Base-by-base conservation (phyloP, 2,888 invertebrate species). In the Leucophora obtusa region DNA sequence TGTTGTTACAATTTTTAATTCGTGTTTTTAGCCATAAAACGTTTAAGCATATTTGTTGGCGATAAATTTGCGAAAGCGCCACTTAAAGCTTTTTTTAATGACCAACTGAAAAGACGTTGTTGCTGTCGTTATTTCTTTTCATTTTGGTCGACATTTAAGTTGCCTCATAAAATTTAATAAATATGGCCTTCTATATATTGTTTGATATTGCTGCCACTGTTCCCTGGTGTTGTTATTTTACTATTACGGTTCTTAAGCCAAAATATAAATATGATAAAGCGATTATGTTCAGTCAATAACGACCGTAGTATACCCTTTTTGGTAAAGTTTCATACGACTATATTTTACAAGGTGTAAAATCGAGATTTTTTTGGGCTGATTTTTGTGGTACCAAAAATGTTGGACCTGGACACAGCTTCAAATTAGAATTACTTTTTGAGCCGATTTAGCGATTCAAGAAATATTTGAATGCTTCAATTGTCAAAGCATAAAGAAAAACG, bases 41-140 rank as follows among this genome's bases (percentile, higher is more conserved):
- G 76, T 80, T 80, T 80, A 76, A 80, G 63, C 80, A 65, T 76
- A 76, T 80, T 80, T 80, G 76, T 76, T 69, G 80, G 72, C 76
- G 76, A 80, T 80, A 80, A 80, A 80, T 80, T 80, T 76, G 76
- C 47, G 63, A 73, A 80, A 80, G 59, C 76, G 58, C 69, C 63
- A 80, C 76, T 80, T 76, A 71, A 80, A 80, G 80, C 72, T 72
- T 50, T 69, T 80, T 80, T 80, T 80, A 80, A 80, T 80, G 72
- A 51, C 72, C 72, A 63, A 47, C 59, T 72, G 50, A 17, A 53
- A 65, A 72, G 63, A 72, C 70, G 58, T 51, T 51, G 53, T 38
- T 35, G 5, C 2, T 43, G 15, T 24, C 50, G 58, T 28, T 14
- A 50, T 69, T 17, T 35, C 56, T 59, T 53, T 63, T 18, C 54